These are phyloP conservation scores for Stramonita haemastoma DNA, from an alignment of 2,888 invertebrate species.

Conservation along the genomic window DNA sequence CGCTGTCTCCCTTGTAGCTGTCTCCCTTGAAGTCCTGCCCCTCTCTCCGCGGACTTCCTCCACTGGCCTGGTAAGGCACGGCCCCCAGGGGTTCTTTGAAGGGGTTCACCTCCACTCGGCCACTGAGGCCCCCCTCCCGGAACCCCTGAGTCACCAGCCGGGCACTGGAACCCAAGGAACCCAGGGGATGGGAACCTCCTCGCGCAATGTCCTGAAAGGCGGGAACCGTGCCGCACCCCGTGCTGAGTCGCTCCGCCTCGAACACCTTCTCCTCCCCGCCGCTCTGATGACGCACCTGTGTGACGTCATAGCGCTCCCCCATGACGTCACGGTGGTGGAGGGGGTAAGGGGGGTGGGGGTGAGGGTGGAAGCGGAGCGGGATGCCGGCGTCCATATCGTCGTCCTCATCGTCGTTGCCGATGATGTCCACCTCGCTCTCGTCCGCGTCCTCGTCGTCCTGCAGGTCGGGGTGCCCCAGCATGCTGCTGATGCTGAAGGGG, in stretches of 20 bases:
- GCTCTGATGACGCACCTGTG: not conserved
- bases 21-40: not conserved
- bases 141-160: not conserved
- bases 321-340: constrained; percentile 11
- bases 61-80: not conserved
- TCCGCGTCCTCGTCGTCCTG: constrained; percentile 43
- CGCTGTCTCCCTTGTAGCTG: constrained; percentile 18
- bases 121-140: not conserved
- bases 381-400: not conserved
- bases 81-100: not conserved
- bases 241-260: not conserved
- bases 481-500: constrained; percentile 66
- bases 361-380: constrained; percentile 7
- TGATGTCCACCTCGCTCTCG: constrained; percentile 40
- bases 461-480: constrained; percentile 58
- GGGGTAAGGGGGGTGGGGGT: not conserved
- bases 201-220: not conserved
- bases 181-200: not conserved
- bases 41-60: not conserved
- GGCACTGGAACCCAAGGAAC: not conserved
- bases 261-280: not conserved
- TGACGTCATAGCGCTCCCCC: not conserved
- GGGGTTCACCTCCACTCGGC: not conserved
- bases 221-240: not conserved
- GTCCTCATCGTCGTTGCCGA: constrained; percentile 43